Evolutionary conservation across 1,140 invertebrate genomes (phyloP).

Genomic region (Carcinoscorpius rotundicauda): DNA sequence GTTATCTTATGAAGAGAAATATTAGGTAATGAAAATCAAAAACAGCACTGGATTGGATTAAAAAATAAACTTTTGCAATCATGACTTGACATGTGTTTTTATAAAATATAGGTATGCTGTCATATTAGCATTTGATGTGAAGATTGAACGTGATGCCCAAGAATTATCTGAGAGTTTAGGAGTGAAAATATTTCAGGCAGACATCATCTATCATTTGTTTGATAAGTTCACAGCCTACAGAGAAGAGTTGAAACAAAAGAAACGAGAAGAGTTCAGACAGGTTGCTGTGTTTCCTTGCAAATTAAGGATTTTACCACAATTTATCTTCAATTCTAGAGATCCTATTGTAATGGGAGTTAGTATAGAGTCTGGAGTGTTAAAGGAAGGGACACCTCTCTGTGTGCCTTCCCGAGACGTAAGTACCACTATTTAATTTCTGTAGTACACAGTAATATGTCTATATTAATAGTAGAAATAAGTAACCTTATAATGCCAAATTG

Average conservation of each 20-base stretch:
- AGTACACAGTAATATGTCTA: neutral
- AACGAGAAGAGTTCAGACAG: slow-evolving; percentile 87
- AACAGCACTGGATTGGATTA: slow-evolving; percentile 1
- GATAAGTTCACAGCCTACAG: slow-evolving; percentile 91
- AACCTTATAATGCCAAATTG: too few species aligned
- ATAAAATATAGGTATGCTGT: slow-evolving; percentile 65
- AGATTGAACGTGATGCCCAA: slow-evolving; percentile 94
- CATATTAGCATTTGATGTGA: slow-evolving; percentile 98
- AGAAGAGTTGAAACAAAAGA: slow-evolving; percentile 84
- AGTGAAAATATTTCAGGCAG: slow-evolving; percentile 95
- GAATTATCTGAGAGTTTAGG: slow-evolving; percentile 87
- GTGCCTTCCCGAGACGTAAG: slow-evolving; percentile 88
- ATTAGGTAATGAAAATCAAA: neutral
- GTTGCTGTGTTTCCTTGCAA: slow-evolving; percentile 98
- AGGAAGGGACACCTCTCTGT: slow-evolving; percentile 92
- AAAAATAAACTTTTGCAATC: neutral
- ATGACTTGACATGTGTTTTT: slow-evolving; percentile 2
- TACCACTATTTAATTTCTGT: slow-evolving; percentile 13
- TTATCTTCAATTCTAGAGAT: slow-evolving; percentile 93
- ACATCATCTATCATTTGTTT: slow-evolving; percentile 99
- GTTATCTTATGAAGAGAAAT: neutral
- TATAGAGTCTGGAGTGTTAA: slow-evolving; percentile 89
- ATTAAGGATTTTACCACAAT: slow-evolving; percentile 72
- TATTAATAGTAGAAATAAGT: neutral
- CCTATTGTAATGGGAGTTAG: slow-evolving; percentile 94